A percentile compares a stretch with the other conserved stretches of the same genome.
These are phyloP conservation scores for Glaucidium brasilianum DNA, from an alignment of 2,113 vertebrate species.

Conservation along the genomic window DNA sequence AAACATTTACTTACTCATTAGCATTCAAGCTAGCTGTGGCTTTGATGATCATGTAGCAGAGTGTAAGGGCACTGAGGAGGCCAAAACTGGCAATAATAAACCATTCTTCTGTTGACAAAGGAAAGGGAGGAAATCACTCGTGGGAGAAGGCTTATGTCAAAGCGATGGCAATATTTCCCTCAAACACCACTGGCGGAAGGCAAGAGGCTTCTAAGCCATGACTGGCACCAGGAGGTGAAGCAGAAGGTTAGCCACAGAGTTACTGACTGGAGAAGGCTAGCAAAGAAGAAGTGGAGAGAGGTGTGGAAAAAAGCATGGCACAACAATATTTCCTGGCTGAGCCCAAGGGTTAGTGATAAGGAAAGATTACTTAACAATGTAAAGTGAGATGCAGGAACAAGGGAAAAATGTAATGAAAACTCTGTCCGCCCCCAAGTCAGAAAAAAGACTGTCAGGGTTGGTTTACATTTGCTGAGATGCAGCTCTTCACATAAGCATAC, in stretches of 20 bases:
- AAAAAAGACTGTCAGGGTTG: not conserved
- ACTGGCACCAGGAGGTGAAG: constrained; percentile 75
- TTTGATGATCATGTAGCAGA: constrained; percentile 96
- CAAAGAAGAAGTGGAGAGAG: constrained; percentile 71
- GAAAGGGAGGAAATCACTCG: constrained; percentile 89
- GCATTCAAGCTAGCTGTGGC: constrained; percentile 84
- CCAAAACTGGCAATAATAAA: constrained; percentile 94
- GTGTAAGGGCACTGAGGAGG: constrained; percentile 89
- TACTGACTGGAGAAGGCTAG: constrained; percentile 75
- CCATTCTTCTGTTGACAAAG: constrained; percentile 96
- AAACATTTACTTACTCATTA: constrained; percentile 83
- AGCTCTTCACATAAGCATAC: not conserved
- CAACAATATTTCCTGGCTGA: constrained; percentile 50
- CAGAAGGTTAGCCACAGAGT: constrained; percentile 78
- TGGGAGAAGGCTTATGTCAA: constrained; percentile 79
- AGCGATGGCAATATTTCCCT: constrained; percentile 75
- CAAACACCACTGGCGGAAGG: constrained; percentile 73
- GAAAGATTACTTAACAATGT: not conserved
- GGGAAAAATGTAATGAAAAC: not conserved
- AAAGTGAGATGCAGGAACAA: constrained; percentile 14
- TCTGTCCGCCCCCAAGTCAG: not conserved
- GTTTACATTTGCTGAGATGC: constrained; percentile 15
- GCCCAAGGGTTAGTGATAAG: constrained; percentile 41
- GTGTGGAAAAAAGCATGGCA: constrained; percentile 65
- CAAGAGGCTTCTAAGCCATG: constrained; percentile 73